A percentile compares a stretch with the other conserved stretches of the same genome.
These are phyloP conservation scores for Caenorhabditis remanei DNA, from an alignment of 1,140 invertebrate species.

Conservation along the genomic window DNA sequence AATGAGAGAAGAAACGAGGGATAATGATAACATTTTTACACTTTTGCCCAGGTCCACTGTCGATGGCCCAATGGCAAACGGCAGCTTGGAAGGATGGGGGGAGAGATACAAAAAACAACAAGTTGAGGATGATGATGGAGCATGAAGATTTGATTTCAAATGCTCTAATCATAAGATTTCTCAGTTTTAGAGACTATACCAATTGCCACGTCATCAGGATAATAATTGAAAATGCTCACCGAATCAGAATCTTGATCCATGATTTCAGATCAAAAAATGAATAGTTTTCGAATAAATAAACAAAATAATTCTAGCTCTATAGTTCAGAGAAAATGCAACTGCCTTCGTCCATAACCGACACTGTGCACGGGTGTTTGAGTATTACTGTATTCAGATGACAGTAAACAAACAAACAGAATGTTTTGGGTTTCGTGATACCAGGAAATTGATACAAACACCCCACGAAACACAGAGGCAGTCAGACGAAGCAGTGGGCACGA, in stretches of 20 bases:
- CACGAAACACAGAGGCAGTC: constrained; percentile 19
- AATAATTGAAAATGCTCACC: not conserved
- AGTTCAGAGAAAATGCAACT: constrained; percentile 6
- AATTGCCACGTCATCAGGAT: not conserved
- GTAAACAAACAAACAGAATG: constrained; percentile 44
- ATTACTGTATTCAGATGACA: constrained; percentile 6
- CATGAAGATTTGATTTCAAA: not conserved
- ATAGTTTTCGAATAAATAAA: not conserved
- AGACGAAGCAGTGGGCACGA: constrained; percentile 46
- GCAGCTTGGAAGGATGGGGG: not conserved
- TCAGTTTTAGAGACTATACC: not conserved
- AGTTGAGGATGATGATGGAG: constrained; percentile 12
- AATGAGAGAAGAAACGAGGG: not conserved
- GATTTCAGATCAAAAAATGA: constrained; percentile 26
- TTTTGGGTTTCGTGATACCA: constrained; percentile 33
- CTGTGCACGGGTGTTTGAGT: not conserved
- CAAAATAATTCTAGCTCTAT: constrained; percentile 14
- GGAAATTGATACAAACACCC: constrained; percentile 42
- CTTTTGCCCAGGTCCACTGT: constrained; percentile 13
- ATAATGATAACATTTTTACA: constrained; percentile 55
- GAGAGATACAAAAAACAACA: constrained; percentile 44
- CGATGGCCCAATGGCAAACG: not conserved
- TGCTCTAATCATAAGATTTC: not conserved
- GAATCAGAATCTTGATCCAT: constrained; percentile 45
- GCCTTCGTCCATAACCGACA: constrained; percentile 22